Base-by-base conservation (phyloP, 2,888 invertebrate species). In the Drosophila suboccidentalis region DNA sequence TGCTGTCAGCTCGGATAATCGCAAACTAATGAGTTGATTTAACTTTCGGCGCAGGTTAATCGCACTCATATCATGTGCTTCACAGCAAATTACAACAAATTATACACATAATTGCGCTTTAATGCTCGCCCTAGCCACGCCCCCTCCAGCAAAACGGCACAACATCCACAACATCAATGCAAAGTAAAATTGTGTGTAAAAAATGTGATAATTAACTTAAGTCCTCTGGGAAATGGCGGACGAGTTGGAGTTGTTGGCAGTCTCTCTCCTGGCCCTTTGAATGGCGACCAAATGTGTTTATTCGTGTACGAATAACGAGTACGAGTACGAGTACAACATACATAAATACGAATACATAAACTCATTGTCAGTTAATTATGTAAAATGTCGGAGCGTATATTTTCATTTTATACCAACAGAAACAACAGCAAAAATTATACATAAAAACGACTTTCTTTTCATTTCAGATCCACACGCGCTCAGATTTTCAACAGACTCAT, bases 181-280 rank as follows among this genome's bases (percentile, higher is more conserved):
- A 87, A 89, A 85, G 87, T 89, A 85, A 85, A 84, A 85, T 87
- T 89, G 86, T 87, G 82, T 85, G 84, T 85, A 84, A 87, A 89
- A 89, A 87, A 89, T 84, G 84, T 87, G 82, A 84, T 89, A 84
- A 89, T 84, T 89, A 84, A 89, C 82, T 84, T 87, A 75, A 89
- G 84, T 89, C 89, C 89, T 63, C 66, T 87, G 89, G 82, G 87
- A 82, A 76, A 76, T 63, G 64, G 38, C 38, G 50, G 34, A 59
- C 54, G 61, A 47, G 60, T 60, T 50, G 59, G 58, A 47, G 60
- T 60, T 50, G 59, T 36, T 53, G 64, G 9, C 39, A 6, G 47
- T 41, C 57, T 39, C 71, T 51, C n/a, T 29, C 8, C 22, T 50
- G 50, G n/a, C 57, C 49, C 22, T 66, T 72, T 59, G 73, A 72